Percentiles rank a stretch among this genome's conserved stretches.
Conservation (phyloP, 2,888 invertebrate species). For the Ornithoptera priamus region DNA sequence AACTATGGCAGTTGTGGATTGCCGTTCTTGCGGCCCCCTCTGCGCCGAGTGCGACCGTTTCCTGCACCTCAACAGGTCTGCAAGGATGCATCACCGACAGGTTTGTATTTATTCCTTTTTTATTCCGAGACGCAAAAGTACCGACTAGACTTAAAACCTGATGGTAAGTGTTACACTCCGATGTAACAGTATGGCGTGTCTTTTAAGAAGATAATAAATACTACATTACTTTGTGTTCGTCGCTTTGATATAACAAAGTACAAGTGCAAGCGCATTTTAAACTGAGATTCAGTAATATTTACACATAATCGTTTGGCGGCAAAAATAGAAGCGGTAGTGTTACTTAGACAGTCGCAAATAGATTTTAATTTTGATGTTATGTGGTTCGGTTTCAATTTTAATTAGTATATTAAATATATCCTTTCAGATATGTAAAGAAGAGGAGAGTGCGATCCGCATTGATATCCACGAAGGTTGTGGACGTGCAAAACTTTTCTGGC, state of each 20-base stretch:
- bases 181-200: no score
- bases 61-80: slow-evolving; percentile 93
- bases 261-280: no score
- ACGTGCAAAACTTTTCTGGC: slow-evolving; percentile 96
- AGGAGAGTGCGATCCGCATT: slow-evolving; percentile 96
- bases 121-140: not conserved
- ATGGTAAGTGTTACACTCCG: no score
- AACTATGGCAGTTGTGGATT: slow-evolving; percentile 95
- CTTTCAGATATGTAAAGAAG: slow-evolving; percentile 92
- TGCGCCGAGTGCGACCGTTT: slow-evolving; percentile 98
- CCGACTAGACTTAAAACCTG: no score
- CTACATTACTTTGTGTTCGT: no score
- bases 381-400: not conserved
- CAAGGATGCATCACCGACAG: slow-evolving; percentile 91
- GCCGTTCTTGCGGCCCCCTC: slow-evolving; percentile 93
- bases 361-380: no score
- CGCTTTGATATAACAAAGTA: no score
- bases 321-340: no score
- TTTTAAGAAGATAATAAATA: no score
- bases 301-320: no score
- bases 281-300: no score
- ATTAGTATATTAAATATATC: not conserved
- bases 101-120: slow-evolving; percentile 50
- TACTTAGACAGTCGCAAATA: no score
- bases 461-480: slow-evolving; percentile 99